Evolutionary conservation across 2,113 vertebrate species (phyloP), one percentile per base, ranked within the genome.

Genomic region (Planiliza haematocheilus): DNA sequence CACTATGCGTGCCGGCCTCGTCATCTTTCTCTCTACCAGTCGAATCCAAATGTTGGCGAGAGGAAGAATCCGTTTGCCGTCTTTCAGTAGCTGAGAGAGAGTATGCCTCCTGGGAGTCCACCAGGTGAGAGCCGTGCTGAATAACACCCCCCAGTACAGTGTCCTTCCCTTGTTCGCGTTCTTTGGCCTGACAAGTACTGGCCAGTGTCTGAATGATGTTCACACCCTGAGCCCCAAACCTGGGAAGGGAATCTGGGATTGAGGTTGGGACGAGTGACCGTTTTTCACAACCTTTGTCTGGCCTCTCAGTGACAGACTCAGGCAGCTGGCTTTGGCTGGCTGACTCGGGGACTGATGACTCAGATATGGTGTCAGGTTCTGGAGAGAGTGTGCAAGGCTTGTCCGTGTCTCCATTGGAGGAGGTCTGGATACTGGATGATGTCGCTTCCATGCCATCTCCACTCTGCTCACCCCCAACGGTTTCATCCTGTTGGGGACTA

Each of bases 181-280:
- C 89, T 83, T 79, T 91, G 37, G 82, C 38, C 43, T 84, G 89
- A 70, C 75, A 63, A 10, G 91, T 73, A n/a, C 63, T 81, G 17
- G 88, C 81, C 41, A 94, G 81, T 0, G 87, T 91, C 72, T 94
- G 91, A 63, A 93, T 92, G 14, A 92, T 91, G 7, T 94, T 93
- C 52, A 94, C 90, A 16, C 93, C 93, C 36, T 92, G 88, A 60
- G 93, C 92, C 59, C 94, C 94, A 61, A 94, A 94, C 79, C 93
- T 89, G 37, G 94, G 94, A 12, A 95, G 68, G 1, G 93, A 93
- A 65, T 95, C 94, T 12, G 94, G 94, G 55, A 94, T 95, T 37
- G 93, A 94, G 16, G 94, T 94, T 53, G 87, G 92, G n/a, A 83
- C 88, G 20, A 94, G 71, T 9, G 81, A 18, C n/a, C 79, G 65